Percentiles rank a stretch among this genome's conserved stretches.
Conservation (phyloP, 2,797 vertebrate species). For the Selene dorsalis region DNA sequence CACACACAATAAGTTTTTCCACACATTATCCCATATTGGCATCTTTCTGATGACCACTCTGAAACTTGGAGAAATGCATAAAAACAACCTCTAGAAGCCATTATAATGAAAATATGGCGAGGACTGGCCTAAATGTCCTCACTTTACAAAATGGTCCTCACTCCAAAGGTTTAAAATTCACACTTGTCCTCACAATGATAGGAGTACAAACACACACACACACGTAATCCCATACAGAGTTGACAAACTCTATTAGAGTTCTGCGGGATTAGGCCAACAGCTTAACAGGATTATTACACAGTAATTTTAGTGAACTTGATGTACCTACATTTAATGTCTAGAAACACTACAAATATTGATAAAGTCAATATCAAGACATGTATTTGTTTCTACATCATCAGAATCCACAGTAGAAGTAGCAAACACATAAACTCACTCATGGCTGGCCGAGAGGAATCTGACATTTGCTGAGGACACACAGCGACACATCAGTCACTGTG, state of each 20-base stretch:
- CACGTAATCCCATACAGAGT: slow-evolving; percentile 63
- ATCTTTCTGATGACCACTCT: too few relatives aligned
- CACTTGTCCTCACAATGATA: too few relatives aligned
- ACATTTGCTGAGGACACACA: slow-evolving; percentile 21
- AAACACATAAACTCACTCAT: neutral
- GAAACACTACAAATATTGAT: slow-evolving; percentile 12
- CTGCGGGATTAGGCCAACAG: slow-evolving; percentile 67
- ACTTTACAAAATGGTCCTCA: too few relatives aligned
- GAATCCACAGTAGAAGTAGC: neutral
- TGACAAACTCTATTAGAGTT: slow-evolving; percentile 76
- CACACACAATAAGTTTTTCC: too few relatives aligned
- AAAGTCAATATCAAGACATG: neutral
- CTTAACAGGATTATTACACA: slow-evolving; percentile 73
- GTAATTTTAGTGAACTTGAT: slow-evolving; percentile 60
- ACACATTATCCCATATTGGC: too few relatives aligned
- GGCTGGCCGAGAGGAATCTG: neutral
- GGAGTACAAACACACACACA: slow-evolving; percentile 25
- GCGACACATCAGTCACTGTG: slow-evolving; percentile 1
- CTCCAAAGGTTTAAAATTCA: too few relatives aligned
- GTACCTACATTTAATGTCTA: slow-evolving; percentile 10
- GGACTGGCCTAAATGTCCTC: too few relatives aligned
- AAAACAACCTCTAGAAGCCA: too few relatives aligned
- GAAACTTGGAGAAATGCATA: too few relatives aligned
- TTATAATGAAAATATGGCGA: too few relatives aligned
- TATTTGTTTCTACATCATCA: neutral